phyloP scores from a whole-genome alignment of 2,888 invertebrate genomes.

The Disparrhopalites patrizii region DNA sequence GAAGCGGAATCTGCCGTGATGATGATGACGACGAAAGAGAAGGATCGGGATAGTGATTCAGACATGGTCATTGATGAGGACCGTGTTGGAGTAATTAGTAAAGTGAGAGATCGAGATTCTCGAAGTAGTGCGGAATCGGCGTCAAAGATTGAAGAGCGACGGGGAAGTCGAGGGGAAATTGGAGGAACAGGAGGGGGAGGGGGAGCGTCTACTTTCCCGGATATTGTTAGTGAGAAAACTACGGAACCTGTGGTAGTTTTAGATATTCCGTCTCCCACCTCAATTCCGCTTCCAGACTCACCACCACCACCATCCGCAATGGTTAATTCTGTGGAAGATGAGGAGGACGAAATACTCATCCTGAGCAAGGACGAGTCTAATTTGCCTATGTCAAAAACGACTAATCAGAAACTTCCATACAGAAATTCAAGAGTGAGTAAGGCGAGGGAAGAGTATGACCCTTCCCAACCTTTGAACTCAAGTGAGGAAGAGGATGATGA shows the following conservation, averaged over 20 bases:
- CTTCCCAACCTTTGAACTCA: constrained; percentile 46
- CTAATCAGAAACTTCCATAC: not conserved
- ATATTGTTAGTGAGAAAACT: too few species aligned
- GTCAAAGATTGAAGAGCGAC: not conserved
- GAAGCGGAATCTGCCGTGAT: constrained; percentile 15
- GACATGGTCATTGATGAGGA: constrained; percentile 44
- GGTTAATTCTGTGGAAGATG: constrained; percentile 8
- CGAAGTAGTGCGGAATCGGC: constrained; percentile 18
- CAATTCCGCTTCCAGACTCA: constrained; percentile 44
- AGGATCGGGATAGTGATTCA: constrained; percentile 37
- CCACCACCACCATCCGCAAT: constrained; percentile 33
- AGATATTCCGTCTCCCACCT: constrained; percentile 35
- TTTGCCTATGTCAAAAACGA: constrained; percentile 2
- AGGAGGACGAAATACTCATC: constrained; percentile 23
- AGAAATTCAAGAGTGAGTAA: not conserved
- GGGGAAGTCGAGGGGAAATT: too few species aligned
- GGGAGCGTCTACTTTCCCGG: not conserved
- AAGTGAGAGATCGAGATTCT: not conserved
- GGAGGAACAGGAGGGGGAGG: too few species aligned
- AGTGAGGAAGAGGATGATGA: constrained; percentile 45
- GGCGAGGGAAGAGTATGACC: constrained; percentile 44
- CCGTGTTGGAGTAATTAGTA: not conserved
- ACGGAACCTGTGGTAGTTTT: too few species aligned
- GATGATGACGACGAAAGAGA: constrained; percentile 9
- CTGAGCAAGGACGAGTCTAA: not conserved